Base-by-base conservation (phyloP, 2,888 invertebrate species). In the Melanostoma mellinum region DNA sequence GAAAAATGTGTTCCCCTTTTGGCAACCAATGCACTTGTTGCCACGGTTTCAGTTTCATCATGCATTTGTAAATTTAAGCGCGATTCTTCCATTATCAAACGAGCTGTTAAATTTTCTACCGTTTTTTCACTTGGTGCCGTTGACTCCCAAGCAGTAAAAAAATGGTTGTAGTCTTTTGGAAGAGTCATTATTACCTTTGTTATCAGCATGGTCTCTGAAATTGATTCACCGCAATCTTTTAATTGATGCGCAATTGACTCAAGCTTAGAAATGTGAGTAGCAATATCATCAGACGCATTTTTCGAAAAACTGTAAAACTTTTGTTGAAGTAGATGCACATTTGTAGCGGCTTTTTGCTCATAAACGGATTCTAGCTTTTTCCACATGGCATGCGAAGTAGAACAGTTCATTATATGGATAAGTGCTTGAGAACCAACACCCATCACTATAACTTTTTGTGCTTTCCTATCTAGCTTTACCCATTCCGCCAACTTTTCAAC, bases 241-340 rank as follows among this genome's bases (percentile, higher is more conserved):
- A 86, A 56, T 44, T 68, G 67, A 4, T 81, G 72, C 1, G 35
- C 67, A n/a, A 72, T 55, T 1, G 42, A 30, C 48, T 81, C 75
- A 2, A 76, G 32, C 61, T 84, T 80, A 0, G 77, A 55, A 33
- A 86, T 72, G 40, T 80, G 76, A 9, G 68, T 77, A 8, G 76
- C 58, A 42, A 86, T 82, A 20, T 82, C 61, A 40, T 78, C 76
- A 36, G 61, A 50, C 8, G 68, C 35, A 55, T 78, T 67, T 56
- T 61, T 80, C 42, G 55, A 38, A 30, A 72, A 77, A 38, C 67
- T 55, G 40, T 86, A 86, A 63, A 86, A 86, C 50, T 65, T 69
- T 53, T 86, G 78, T 53, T 82, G 86, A 10, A 87, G 36, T 6
- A 86, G 30, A 44, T 79, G 73, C 3, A 61, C 61, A 36, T 58